Base-by-base conservation (phyloP, 92 coral and sea anemone species). In the Parazoanthus atlanticus region DNA sequence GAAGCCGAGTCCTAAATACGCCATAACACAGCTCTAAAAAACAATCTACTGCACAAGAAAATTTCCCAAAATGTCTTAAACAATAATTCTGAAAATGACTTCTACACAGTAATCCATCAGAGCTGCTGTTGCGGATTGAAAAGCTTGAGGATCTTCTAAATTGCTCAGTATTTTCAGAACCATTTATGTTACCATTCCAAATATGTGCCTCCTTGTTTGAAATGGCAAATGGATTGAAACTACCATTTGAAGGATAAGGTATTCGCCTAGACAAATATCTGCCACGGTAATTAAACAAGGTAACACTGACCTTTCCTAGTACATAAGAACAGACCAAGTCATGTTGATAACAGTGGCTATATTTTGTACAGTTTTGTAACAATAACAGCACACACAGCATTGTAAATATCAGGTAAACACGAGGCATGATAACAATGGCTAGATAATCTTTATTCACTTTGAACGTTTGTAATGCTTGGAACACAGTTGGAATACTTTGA, bases 281-380 rank as follows among this genome's bases (percentile, higher is more conserved):
- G 69, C 83, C 83, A 11, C 41, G 16, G 69, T 29, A 79, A 52
- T 79, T 79, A 41, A 79, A 79, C 52, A 79, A 25, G 31, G 83
- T 79, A 52, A 79, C 52, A 79, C 83, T 79, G 58, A 79, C 80
- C 38, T 76, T 76, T 76, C 32, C 75, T 28, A 70, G 75, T 70
- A 70, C 75, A 76, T 29, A 76, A 29, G 80, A 76, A 76, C 84
- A 79, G 84, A 54, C 84, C 31, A 79, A 79, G 52, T 79, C 65
- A 78, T 78, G 81, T 43, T 78, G 81, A 78, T 78, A 25, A 46
- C 81, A 78, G 81, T 78, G 81, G 84, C 54, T 52, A 43, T 28
- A 79, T 79, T 79, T 79, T 79, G 84, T 52, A 79, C 19, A 79
- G 52, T 79, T 26, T 91, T 91, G 70, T 84, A 69, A 74, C 74